Percentiles rank a stretch among this genome's conserved stretches.
Evolutionary conservation across 2,888 invertebrate genomes (phyloP).

Genomic region (Hemistola chrysoprasaria): DNA sequence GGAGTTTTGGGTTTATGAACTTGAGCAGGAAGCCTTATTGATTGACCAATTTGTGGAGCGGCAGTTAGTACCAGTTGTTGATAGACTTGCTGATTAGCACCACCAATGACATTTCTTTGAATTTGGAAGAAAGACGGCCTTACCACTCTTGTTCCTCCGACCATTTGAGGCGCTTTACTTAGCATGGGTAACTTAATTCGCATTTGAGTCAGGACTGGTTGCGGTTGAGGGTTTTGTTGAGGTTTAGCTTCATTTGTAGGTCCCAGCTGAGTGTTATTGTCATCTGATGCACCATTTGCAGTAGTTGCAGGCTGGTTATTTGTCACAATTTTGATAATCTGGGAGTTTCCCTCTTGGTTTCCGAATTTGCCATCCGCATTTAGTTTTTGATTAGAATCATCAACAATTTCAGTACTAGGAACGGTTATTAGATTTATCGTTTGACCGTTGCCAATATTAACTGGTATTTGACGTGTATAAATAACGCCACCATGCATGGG

Average conservation of each 20-base stretch:
- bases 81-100: slow-evolving; percentile 77
- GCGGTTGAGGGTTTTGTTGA: slow-evolving; percentile 48
- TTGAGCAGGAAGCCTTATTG: slow-evolving; percentile 62
- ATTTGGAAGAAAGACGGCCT: slow-evolving; percentile 82
- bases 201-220: slow-evolving; percentile 78
- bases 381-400: slow-evolving; percentile 67
- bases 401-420: slow-evolving; percentile 69
- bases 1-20: slow-evolving; percentile 49
- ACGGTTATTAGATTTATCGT: slow-evolving; percentile 83
- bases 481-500: slow-evolving; percentile 87
- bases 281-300: slow-evolving; percentile 47
- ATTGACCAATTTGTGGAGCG: slow-evolving; percentile 70
- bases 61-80: slow-evolving; percentile 76
- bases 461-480: slow-evolving; percentile 87
- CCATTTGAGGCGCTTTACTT: slow-evolving; percentile 78
- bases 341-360: slow-evolving; percentile 64
- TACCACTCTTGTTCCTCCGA: slow-evolving; percentile 81
- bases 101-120: slow-evolving; percentile 83
- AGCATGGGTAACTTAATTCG: slow-evolving; percentile 77
- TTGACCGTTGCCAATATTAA: slow-evolving; percentile 80
- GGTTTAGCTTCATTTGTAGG: slow-evolving; percentile 48
- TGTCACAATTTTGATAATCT: slow-evolving; percentile 74
- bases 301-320: slow-evolving; percentile 47
- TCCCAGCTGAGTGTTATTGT: slow-evolving; percentile 49
- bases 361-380: slow-evolving; percentile 47